Base-by-base conservation (phyloP, 1,140 invertebrate genomes). In the Diplogasteroides magnus region DNA sequence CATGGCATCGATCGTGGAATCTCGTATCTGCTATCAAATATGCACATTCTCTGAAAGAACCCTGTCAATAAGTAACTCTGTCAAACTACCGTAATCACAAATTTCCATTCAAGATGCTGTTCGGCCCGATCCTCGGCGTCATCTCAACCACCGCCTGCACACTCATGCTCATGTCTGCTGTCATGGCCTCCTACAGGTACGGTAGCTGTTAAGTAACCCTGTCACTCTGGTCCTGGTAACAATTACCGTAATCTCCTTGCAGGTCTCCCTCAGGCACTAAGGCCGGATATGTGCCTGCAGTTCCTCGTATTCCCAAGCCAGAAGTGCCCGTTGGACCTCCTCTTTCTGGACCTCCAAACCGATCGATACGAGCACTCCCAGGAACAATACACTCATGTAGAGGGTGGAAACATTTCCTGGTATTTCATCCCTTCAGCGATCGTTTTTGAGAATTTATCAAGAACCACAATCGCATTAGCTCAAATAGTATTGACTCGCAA, bases 281-380 rank as follows among this genome's bases (percentile, higher is more conserved):
- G 60, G 62, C 62, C 28, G 72, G 72, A 3, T 74, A 74, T 48
- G 68, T 72, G 61, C 72, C 72, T 19, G 72, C 72, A 2, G 64
- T 64, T 3, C 72, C 72, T 14, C 37, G 60, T 27, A 31, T 67
- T 27, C 72, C 69, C 0, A 68, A 66, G 58, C 72, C 72, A 19
- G 48, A 62, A 6, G 69, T 73, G 1, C 71, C 71, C 2, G 69
- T 56, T 23, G 67, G 69, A 31, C 23, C 67, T 15, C 57, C n/a
- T n/a, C n/a, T n/a, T n/a, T n/a, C n/a, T n/a, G n/a, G n/a, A n/a
- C n/a, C n/a, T n/a, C n/a, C n/a, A n/a, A n/a, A n/a, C n/a, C n/a
- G 63, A 31, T 71, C 69, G 0, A 71, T 55, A 64, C 69, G 11
- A 66, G 63, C 15, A 48, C 64, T n/a, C 32, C 26, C 26, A 11